Evolutionary conservation across 2,113 vertebrate genomes (phyloP).

Genomic region (Cryptotis parvus): DNA sequence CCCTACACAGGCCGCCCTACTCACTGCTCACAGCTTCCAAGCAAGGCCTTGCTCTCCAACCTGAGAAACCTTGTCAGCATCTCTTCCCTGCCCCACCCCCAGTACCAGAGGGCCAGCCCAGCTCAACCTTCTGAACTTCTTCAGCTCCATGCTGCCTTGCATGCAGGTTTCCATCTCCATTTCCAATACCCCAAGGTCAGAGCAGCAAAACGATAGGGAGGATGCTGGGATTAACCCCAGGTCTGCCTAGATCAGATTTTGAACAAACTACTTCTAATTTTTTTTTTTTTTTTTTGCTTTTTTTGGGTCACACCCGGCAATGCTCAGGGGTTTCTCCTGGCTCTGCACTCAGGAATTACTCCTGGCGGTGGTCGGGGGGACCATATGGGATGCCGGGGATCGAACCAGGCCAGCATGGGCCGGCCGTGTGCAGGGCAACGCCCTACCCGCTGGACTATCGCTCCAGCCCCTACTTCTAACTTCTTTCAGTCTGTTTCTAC

Average conservation of each 20-base stretch:
- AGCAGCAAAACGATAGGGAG: no score
- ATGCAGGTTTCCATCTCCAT: background rate
- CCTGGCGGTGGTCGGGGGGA: no score
- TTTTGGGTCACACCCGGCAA: no score
- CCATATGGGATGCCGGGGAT: no score
- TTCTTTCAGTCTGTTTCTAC: background rate
- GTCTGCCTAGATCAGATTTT: background rate
- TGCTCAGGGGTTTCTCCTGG: no score
- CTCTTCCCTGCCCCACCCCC: background rate
- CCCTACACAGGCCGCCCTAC: no score
- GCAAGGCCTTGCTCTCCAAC: background rate
- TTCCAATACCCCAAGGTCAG: background rate
- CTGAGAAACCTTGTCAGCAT: background rate
- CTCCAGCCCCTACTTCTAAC: no score
- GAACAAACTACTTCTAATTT: background rate
- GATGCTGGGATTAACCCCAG: background rate
- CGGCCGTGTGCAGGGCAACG: no score
- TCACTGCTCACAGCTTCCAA: background rate
- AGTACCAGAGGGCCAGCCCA: fast-evolving
- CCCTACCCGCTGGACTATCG: no score
- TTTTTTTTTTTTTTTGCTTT: no score
- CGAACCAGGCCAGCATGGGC: no score
- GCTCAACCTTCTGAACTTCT: background rate
- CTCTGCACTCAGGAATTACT: no score
- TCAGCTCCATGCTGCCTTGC: background rate